Conservation (phyloP, 2,113 vertebrate species). For the Agelaius tricolor region DNA sequence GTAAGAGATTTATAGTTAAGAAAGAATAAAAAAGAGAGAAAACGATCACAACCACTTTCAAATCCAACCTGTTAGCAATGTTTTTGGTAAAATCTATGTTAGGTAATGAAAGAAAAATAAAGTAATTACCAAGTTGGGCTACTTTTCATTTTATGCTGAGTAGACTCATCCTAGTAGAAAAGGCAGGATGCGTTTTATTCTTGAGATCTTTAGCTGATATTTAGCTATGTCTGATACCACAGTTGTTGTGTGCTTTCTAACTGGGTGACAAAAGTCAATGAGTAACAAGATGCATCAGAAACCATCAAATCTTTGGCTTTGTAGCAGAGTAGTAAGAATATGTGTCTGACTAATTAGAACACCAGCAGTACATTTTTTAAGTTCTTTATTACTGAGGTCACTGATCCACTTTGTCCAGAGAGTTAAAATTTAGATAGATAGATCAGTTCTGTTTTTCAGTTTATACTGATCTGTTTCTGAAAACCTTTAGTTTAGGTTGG, state of each 20-base stretch:
- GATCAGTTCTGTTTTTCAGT: background rate
- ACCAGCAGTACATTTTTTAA: background rate
- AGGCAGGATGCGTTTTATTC: background rate
- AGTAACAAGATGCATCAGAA: background rate
- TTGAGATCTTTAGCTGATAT: background rate
- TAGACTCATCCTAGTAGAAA: background rate
- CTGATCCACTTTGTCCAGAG: background rate
- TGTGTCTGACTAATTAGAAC: background rate
- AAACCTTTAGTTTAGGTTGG: background rate
- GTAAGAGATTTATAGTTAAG: slow-evolving; percentile 72
- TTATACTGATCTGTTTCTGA: background rate
- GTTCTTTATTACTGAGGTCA: background rate
- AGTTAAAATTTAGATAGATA: background rate
- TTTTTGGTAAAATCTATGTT: background rate
- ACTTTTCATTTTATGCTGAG: background rate
- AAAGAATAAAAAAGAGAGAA: background rate
- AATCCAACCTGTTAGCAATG: background rate
- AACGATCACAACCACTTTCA: background rate
- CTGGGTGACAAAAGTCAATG: background rate
- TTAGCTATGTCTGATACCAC: background rate
- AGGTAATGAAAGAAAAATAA: background rate
- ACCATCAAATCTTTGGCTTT: background rate
- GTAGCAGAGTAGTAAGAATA: background rate
- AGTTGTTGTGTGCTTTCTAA: background rate
- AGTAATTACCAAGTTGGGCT: background rate